Evolutionary conservation across 2,797 vertebrate genomes (phyloP).

Genomic region (Myripristis murdjan): DNA sequence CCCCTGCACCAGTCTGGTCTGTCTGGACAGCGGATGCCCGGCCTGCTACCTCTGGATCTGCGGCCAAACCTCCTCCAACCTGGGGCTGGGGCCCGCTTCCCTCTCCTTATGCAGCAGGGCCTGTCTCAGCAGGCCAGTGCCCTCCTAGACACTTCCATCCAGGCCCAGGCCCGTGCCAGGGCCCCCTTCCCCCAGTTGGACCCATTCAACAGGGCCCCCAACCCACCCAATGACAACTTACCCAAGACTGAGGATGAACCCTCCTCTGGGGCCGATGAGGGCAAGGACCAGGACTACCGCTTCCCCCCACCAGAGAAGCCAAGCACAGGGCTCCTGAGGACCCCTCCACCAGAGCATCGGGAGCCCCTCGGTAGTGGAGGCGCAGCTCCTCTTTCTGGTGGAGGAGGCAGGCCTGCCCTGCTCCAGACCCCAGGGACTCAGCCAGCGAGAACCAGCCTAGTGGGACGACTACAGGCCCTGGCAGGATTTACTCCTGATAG

Average conservation of each 20-base stretch:
- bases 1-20: constrained; percentile 90
- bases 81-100: constrained; percentile 85
- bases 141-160: constrained; percentile 90
- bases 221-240: constrained; percentile 85
- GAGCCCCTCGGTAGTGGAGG: constrained; percentile 88
- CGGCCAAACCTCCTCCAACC: constrained; percentile 91
- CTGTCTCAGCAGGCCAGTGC: constrained; percentile 85
- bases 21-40: constrained; percentile 90
- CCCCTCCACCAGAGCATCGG: constrained; percentile 91
- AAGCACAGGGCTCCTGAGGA: constrained; percentile 90
- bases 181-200: constrained; percentile 93
- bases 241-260: constrained; percentile 90
- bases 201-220: constrained; percentile 89
- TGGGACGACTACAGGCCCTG: constrained; percentile 87
- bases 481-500: constrained; percentile 93
- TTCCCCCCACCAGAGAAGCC: constrained; percentile 93
- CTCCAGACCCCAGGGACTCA: constrained; percentile 81
- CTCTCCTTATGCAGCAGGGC: constrained; percentile 92
- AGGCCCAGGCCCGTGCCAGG: constrained; percentile 89
- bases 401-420: constrained; percentile 73
- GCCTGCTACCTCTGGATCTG: constrained; percentile 93
- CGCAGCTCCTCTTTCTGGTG: constrained; percentile 75
- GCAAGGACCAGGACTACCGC: constrained; percentile 98
- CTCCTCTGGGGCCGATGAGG: constrained; percentile 89
- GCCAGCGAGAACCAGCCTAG: constrained; percentile 77